Evolutionary conservation across 2,888 invertebrate species (phyloP).

Genomic region (Acrobeloides nanus): DNA sequence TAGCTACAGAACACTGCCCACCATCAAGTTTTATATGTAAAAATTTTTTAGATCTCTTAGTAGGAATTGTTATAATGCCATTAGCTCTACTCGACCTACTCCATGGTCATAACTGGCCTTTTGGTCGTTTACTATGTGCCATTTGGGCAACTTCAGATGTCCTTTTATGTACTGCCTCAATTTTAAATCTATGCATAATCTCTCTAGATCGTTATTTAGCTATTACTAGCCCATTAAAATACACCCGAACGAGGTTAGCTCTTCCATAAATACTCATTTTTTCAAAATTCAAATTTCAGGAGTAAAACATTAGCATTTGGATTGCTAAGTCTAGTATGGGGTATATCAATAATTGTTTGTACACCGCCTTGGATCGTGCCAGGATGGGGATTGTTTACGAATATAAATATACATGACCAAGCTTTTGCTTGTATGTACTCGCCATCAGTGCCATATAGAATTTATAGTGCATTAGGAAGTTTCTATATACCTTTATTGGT

Average conservation of each 20-base stretch:
- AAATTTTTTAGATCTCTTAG: conserved; percentile 44
- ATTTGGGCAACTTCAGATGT: conserved; percentile 53
- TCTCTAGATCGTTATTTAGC: conserved; percentile 55
- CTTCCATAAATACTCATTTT: neutral
- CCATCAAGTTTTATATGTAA: conserved; percentile 1
- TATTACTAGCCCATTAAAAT: conserved; percentile 54
- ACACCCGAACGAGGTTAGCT: conserved; percentile 49
- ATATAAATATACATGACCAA: conserved; percentile 13
- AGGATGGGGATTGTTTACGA: conserved; percentile 43
- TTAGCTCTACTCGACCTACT: conserved; percentile 54
- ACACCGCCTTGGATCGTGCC: conserved; percentile 54
- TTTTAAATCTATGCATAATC: conserved; percentile 53
- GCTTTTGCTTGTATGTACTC: conserved; percentile 47
- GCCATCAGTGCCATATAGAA: conserved; percentile 52
- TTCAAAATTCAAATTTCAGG: conserved; percentile 28
- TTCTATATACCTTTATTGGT: conserved; percentile 56
- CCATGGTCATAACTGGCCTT: conserved; percentile 52
- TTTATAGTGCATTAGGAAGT: conserved; percentile 57
- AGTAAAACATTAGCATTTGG: conserved; percentile 50
- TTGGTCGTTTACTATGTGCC: conserved; percentile 35
- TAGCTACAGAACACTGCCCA: too few relatives aligned
- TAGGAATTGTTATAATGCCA: conserved; percentile 55
- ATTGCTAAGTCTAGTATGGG: conserved; percentile 54
- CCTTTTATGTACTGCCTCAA: conserved; percentile 52
- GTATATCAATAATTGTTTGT: conserved; percentile 53